These are phyloP conservation scores for Stratiomys singularior DNA, from an alignment of 2,888 invertebrate genomes.

Conservation along the genomic window DNA sequence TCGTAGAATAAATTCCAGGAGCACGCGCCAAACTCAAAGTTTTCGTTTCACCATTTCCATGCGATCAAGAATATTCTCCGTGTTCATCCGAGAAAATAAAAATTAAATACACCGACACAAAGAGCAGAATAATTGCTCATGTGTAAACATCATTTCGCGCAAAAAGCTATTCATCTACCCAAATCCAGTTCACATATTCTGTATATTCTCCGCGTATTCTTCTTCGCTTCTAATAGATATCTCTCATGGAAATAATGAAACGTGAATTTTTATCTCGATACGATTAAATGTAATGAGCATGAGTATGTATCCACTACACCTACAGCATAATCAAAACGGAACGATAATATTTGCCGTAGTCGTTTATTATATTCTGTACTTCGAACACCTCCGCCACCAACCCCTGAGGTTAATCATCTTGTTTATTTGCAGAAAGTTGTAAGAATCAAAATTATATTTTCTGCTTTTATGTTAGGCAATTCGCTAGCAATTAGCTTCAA, in stretches of 20 bases:
- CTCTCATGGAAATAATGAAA: background rate
- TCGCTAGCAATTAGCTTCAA: background rate
- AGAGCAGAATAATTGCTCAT: too few relatives aligned
- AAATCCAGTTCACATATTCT: background rate
- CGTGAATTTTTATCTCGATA: conserved; percentile 34
- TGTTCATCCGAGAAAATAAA: too few relatives aligned
- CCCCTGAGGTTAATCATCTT: conserved; percentile 22
- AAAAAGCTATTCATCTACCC: too few relatives aligned
- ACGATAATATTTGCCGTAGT: background rate
- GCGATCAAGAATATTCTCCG: too few relatives aligned
- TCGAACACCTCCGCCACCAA: background rate
- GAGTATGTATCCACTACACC: background rate
- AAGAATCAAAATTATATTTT: conserved; percentile 17
- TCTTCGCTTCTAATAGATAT: background rate
- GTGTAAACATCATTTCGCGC: too few relatives aligned
- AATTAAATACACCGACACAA: too few relatives aligned
- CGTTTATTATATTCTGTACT: background rate
- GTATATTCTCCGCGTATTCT: background rate
- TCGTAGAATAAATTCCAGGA: too few relatives aligned
- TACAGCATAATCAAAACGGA: background rate
- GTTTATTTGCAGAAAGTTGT: conserved; percentile 39
- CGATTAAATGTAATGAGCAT: conserved; percentile 27
- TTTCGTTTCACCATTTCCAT: too few relatives aligned
- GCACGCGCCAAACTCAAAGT: too few relatives aligned
- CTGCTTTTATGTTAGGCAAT: background rate